phyloP scores from a whole-genome alignment of 1,140 invertebrate genomes.

The Uloborus diversus region DNA sequence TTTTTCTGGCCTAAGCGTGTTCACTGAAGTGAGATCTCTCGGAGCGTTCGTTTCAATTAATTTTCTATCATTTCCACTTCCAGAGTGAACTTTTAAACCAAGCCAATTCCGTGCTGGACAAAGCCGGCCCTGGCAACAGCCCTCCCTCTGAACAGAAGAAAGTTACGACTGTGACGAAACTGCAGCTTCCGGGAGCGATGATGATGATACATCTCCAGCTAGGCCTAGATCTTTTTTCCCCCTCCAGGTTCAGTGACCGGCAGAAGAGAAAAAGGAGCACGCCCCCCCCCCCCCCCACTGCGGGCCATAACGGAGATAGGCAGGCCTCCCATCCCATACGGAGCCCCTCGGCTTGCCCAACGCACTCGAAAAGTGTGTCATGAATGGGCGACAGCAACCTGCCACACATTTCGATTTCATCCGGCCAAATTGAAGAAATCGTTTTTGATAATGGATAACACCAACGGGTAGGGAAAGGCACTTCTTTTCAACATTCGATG shows the following conservation, averaged over 20 bases:
- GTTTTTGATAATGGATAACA: too few relatives aligned
- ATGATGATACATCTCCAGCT: not conserved
- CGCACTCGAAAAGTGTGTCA: not conserved
- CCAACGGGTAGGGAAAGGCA: too few relatives aligned
- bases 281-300: not conserved
- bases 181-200: not conserved
- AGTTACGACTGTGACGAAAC: not conserved
- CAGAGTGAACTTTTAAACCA: too few relatives aligned
- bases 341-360: not conserved
- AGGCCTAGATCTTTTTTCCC: not conserved
- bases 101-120: too few relatives aligned
- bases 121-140: too few relatives aligned
- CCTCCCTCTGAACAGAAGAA: not conserved
- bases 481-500: too few relatives aligned
- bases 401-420: too few relatives aligned
- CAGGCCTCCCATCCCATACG: not conserved
- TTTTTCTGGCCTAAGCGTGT: too few relatives aligned
- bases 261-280: not conserved
- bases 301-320: not conserved
- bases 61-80: too few relatives aligned
- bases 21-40: too few relatives aligned
- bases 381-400: not conserved
- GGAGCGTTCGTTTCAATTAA: too few relatives aligned
- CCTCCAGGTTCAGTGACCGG: not conserved
- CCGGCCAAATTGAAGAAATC: too few relatives aligned